phyloP scores from a whole-genome alignment of 2,797 vertebrate species.

The Squalus acanthias region DNA sequence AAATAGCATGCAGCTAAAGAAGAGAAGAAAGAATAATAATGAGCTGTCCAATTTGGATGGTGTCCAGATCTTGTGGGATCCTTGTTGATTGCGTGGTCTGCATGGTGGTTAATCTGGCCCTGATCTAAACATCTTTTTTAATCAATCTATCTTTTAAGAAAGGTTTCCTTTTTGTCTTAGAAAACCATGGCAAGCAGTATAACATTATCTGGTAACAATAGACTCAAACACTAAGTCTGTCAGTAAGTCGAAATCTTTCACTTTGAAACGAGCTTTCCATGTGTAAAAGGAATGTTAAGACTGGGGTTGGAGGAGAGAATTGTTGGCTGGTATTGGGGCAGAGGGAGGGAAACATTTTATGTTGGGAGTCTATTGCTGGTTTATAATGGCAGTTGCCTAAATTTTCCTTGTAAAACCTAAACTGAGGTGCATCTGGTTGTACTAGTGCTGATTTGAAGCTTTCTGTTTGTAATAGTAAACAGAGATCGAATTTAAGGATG shows the following conservation, averaged over 20 bases:
- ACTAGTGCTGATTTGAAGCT: background rate
- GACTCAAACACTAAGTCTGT: background rate
- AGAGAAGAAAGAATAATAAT: background rate
- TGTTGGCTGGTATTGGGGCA: background rate
- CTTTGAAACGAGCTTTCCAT: background rate
- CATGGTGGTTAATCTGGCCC: background rate
- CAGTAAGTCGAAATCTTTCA: background rate
- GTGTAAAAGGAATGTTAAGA: background rate
- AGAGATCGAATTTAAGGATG: background rate
- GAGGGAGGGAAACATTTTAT: background rate
- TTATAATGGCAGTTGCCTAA: background rate
- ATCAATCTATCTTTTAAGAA: background rate
- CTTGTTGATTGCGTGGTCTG: background rate
- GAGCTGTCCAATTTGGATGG: background rate
- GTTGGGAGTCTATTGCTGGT: background rate
- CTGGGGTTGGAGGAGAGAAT: background rate
- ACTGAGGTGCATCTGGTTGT: background rate
- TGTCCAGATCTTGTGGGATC: background rate
- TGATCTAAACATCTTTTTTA: background rate
- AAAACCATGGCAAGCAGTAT: background rate
- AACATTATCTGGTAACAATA: background rate
- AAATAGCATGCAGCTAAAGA: background rate
- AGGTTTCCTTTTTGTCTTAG: background rate
- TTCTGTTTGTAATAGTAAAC: background rate
- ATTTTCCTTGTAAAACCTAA: background rate